Evolutionary conservation across 23 tunicate species (phyloP).

Genomic region (Botrylloides violaceus): DNA sequence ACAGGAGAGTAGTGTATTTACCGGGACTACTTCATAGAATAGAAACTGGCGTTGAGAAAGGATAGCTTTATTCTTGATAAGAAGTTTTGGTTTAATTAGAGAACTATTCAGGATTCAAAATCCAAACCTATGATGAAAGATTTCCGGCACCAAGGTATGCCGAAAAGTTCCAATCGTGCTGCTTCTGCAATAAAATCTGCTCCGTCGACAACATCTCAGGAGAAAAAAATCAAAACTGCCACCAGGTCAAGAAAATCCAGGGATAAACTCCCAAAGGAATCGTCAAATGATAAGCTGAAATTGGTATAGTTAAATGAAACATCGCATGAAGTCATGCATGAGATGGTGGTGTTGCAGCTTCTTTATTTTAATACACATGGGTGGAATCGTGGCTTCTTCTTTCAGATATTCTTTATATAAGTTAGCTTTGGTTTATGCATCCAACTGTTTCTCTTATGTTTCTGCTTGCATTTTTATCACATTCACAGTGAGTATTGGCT

Average conservation of each 20-base stretch:
- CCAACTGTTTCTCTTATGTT: too few species aligned
- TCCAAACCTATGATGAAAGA: not conserved
- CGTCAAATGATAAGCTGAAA: not conserved
- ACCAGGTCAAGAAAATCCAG: not conserved
- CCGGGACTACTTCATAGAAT: too few species aligned
- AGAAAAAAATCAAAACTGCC: not conserved
- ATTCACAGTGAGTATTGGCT: too few species aligned
- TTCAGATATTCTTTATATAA: too few species aligned
- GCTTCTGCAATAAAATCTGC: not conserved
- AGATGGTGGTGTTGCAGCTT: not conserved
- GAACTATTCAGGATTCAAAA: not conserved
- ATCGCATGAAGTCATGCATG: not conserved
- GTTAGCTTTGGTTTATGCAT: too few species aligned
- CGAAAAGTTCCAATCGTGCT: not conserved
- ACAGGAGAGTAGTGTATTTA: too few species aligned
- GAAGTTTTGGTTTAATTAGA: not conserved
- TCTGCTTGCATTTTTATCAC: too few species aligned
- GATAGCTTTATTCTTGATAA: too few species aligned
- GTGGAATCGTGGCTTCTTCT: too few species aligned
- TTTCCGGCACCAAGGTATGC: not conserved
- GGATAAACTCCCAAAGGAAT: not conserved
- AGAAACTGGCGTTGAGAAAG: too few species aligned
- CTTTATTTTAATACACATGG: too few species aligned
- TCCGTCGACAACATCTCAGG: not conserved
- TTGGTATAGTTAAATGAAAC: not conserved